phyloP scores from a whole-genome alignment of 2,888 invertebrate species.

The Ypsolopha scabrella region DNA sequence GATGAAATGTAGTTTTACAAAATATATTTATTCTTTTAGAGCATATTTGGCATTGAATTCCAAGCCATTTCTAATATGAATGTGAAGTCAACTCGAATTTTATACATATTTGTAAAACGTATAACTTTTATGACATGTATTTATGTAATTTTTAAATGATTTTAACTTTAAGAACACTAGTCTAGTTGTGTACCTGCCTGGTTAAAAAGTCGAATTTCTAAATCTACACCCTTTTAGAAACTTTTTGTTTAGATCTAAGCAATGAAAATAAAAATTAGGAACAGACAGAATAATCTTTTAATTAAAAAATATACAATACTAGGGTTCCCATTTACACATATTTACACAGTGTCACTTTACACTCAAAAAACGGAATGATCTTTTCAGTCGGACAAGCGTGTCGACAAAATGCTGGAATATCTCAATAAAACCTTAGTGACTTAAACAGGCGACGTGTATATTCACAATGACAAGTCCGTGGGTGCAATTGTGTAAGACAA shows the following conservation, averaged over 20 bases:
- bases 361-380: background rate
- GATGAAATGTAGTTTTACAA: background rate
- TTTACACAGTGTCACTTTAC: background rate
- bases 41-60: too few relatives aligned
- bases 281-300: background rate
- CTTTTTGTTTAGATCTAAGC: constrained; percentile 4
- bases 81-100: background rate
- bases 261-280: background rate
- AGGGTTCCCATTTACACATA: background rate
- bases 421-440: too few relatives aligned
- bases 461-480: background rate
- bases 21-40: constrained; percentile 8
- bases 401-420: background rate
- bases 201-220: constrained; percentile 3
- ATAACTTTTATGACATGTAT: background rate
- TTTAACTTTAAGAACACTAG: constrained; percentile 4
- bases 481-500: too few relatives aligned
- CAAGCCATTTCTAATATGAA: too few relatives aligned
- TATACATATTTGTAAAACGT: background rate
- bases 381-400: background rate
- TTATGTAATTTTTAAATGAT: too few relatives aligned
- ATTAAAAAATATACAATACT: background rate
- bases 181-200: constrained; percentile 10
- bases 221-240: background rate
- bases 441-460: too few relatives aligned